Percentiles rank a stretch among this genome's conserved stretches.
phyloP scores from a whole-genome alignment of 1,140 invertebrate species.

The Zaprionus capensis region DNA sequence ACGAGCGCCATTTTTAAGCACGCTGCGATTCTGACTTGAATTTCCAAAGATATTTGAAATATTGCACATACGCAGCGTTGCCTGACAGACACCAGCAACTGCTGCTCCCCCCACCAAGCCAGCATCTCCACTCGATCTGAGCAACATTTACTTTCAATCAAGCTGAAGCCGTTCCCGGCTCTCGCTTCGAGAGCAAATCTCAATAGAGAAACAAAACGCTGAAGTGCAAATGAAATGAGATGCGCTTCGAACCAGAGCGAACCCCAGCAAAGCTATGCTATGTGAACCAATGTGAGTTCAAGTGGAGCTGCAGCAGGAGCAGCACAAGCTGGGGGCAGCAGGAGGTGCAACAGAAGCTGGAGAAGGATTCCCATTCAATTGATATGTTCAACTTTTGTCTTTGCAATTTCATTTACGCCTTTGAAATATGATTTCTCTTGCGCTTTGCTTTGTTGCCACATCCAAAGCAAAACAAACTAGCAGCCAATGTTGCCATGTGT shows the following conservation, averaged over 20 bases:
- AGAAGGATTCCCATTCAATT: conserved; percentile 39
- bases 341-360: conserved; percentile 11
- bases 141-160: conserved; percentile 63
- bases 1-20: conserved; percentile 56
- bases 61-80: conserved; percentile 60
- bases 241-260: conserved; percentile 24
- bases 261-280: not conserved
- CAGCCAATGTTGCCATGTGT: conserved; percentile 21
- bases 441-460: conserved; percentile 17
- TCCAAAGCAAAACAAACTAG: conserved; percentile 17
- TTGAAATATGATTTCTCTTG: conserved; percentile 57
- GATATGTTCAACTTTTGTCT: conserved; percentile 49
- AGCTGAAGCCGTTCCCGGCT: conserved; percentile 27
- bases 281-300: conserved; percentile 14
- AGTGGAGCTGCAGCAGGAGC: conserved; percentile 1
- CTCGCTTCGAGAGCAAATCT: conserved; percentile 37
- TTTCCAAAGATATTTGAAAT: conserved; percentile 51
- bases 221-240: conserved; percentile 62
- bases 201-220: conserved; percentile 57
- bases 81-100: not conserved
- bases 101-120: not conserved
- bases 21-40: conserved; percentile 42
- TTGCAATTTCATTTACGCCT: conserved; percentile 53
- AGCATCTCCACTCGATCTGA: conserved; percentile 38
- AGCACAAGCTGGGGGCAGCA: not conserved